Evolutionary conservation across 2,797 vertebrate species (phyloP), one percentile per base, ranked within the genome.

Genomic region (Pteropus rufus): DNA sequence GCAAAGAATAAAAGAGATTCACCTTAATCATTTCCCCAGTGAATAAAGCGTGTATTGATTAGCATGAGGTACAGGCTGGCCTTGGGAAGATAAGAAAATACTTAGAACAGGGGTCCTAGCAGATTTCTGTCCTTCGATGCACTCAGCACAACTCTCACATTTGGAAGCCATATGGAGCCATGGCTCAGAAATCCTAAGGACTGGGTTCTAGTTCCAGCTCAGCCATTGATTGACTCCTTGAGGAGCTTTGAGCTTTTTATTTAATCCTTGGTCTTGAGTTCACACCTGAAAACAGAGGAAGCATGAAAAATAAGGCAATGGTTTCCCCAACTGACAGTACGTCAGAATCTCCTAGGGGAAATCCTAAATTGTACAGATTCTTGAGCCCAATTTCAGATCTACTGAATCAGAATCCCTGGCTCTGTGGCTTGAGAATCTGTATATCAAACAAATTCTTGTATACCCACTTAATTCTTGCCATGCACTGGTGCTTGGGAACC

Each of bases 1-100:
- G 83, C 44, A 46, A 94, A 93, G 49, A 89, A 92, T 80, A 90
- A 90, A 94, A 76, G 62, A 23, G 83, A 44, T 41, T 94, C 81
- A 54, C 58, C 67, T 89, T 46, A 90, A 91, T 96, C 89, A 94
- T 93, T 95, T 93, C 58, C 39, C 49, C 31, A 83, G 58, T 9
- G 10, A 56, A 39, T 60, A 62, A 80, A 31, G n/a, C 72, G 2
- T 41, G 4, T 62, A 79, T 94, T 2, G 1, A 19, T 41, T 46
- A 77, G 18, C 26, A 46, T 69, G 44, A 93, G 18, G 8, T 39
- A 4, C 60, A 77, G n/a, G 44, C 36, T 89, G 52, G 54, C 72
- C 65, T 96, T 85, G 44, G 36, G n/a, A 81, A 58, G 60, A 64
- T 77, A 81, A 77, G 36, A 23, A 11, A 36, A 18, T 69, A 36